Evolutionary conservation across 2,113 vertebrate species (phyloP), one percentile per base, ranked within the genome.

Genomic region (Atlantisia rogersi): DNA sequence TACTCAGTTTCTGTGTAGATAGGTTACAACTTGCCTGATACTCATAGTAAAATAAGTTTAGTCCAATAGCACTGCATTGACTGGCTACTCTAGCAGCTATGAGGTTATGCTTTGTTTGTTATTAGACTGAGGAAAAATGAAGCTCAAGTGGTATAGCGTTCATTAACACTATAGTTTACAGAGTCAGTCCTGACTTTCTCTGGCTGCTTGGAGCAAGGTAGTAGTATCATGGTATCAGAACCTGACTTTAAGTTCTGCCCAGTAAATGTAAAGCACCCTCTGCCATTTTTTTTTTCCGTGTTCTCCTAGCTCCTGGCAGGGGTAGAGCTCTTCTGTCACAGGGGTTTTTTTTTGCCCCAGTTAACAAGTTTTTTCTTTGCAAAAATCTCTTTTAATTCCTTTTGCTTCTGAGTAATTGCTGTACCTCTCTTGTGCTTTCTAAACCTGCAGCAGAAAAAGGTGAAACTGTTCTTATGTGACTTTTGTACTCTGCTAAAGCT

Each of bases 211-310:
- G 29, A 85, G 50, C 32, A 79, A 64, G 32, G 28, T 50, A 55
- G 14, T 75, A 14, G 16, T 78, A 15, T 50, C 19, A 5, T 12
- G 42, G 19, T 63, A 32, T 56, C 70, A 46, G 44, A 46, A 46
- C 44, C 11, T 83, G 53, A 26, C 31, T 56, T 84, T 7, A 62
- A 31, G 46, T 35, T 86, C 48, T 75, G 8, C 67, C 25, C 59
- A 21, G 22, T 64, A 68, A 81, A 58, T 18, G 11, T 62, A 39
- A 74, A 60, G 44, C 8, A 15, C 17, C 17, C 44, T 17, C 11
- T 22, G n/a, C 31, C 32, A 2, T 3, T 59, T 56, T 71, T 56
- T 62, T 50, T 11, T 42, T 0, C 0, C 0, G 25, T 26, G n/a
- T 40, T 55, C 16, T 67, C 52, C 46, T 31, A 12, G 19, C 10